Conservation (phyloP, 2,888 invertebrate species). For the Andrena camellia region DNA sequence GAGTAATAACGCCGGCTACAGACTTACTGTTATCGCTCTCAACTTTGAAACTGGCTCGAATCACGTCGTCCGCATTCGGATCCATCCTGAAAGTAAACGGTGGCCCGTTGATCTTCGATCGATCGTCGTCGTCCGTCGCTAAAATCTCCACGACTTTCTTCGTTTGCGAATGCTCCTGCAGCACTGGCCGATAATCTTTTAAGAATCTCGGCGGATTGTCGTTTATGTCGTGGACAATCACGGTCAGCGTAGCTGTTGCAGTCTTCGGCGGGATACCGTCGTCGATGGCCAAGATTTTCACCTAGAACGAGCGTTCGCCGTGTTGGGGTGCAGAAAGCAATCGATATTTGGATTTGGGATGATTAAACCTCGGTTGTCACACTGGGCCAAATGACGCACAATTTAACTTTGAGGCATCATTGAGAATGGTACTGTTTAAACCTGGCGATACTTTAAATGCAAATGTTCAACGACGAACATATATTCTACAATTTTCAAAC, state of each 20-base stretch:
- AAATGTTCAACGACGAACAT: no score
- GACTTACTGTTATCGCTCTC: constrained; percentile 97
- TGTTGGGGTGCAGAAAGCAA: no score
- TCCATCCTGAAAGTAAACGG: constrained; percentile 98
- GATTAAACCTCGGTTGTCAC: no score
- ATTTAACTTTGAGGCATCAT: no score
- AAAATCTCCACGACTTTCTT: constrained; percentile 96
- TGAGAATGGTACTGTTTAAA: no score
- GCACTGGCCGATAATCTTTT: constrained; percentile 95
- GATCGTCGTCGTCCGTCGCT: constrained; percentile 97
- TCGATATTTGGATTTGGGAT: no score
- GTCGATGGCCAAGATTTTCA: constrained; percentile 97
- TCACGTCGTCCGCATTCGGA: constrained; percentile 96
- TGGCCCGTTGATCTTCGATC: constrained; percentile 97
- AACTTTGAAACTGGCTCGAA: constrained; percentile 97
- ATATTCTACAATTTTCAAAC: no score
- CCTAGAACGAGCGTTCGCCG: constrained; percentile 82
- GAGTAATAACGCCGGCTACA: neutral
- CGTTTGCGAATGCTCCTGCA: constrained; percentile 96
- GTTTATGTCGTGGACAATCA: constrained; percentile 97
- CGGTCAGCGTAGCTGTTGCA: constrained; percentile 96
- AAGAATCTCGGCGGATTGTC: constrained; percentile 97
- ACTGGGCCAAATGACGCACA: no score
- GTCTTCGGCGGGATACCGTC: constrained; percentile 97
- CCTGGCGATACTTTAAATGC: no score